Conservation (phyloP, 2,113 vertebrate genomes). For the Ciconia stormi region DNA sequence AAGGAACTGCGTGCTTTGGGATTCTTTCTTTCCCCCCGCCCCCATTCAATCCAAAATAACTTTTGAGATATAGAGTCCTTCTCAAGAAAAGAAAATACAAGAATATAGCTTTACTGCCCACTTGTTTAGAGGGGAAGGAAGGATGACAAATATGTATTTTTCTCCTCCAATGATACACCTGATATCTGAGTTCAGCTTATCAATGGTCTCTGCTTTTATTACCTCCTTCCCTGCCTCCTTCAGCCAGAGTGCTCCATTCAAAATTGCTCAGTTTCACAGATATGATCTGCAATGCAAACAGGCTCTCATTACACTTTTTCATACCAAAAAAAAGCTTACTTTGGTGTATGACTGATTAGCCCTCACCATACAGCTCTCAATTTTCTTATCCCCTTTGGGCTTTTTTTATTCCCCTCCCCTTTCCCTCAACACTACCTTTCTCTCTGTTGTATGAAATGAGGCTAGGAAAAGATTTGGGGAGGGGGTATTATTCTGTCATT, state of each 20-base stretch:
- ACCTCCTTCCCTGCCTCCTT: not conserved
- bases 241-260: slow-evolving; percentile 58
- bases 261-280: slow-evolving; percentile 58
- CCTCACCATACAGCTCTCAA: slow-evolving; percentile 16
- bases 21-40: not conserved
- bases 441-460: slow-evolving; percentile 70
- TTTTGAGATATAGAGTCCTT: slow-evolving; percentile 11
- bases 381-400: slow-evolving; percentile 19
- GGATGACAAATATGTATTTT: not conserved
- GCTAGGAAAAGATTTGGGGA: slow-evolving; percentile 61
- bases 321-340: slow-evolving; percentile 48
- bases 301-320: slow-evolving; percentile 70
- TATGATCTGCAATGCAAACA: slow-evolving; percentile 70
- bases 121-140: not conserved
- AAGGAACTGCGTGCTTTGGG: slow-evolving; percentile 6
- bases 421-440: slow-evolving; percentile 46
- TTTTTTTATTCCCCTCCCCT: not conserved
- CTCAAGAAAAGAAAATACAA: slow-evolving; percentile 6
- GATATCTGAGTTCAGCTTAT: slow-evolving; percentile 29
- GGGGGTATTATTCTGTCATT: slow-evolving; percentile 64
- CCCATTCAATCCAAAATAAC: slow-evolving; percentile 4
- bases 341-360: slow-evolving; percentile 65
- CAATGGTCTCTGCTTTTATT: slow-evolving; percentile 2
- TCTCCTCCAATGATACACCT: not conserved
- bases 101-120: slow-evolving; percentile 12